These are phyloP conservation scores for Pheosia gnoma DNA, from an alignment of 2,888 invertebrate genomes.

Conservation along the genomic window DNA sequence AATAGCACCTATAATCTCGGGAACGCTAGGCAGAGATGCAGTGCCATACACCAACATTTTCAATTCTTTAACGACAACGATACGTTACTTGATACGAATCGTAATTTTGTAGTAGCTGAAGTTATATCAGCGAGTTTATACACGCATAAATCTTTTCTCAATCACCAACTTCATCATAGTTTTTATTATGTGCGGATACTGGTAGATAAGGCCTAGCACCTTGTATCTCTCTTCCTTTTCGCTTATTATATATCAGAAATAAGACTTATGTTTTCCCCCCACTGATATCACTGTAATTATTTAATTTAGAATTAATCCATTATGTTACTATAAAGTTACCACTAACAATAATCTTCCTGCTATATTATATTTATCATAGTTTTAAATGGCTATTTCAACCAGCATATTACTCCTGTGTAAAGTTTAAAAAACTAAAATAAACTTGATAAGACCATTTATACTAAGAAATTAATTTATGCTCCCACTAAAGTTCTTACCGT, in stretches of 20 bases:
- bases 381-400: conserved; percentile 12
- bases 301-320: conserved; percentile 22
- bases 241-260: conserved; percentile 13
- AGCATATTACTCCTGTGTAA: neutral
- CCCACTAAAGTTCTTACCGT: neutral
- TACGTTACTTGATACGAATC: too few species aligned
- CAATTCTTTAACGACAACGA: too few species aligned
- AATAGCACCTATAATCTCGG: too few species aligned
- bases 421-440: neutral
- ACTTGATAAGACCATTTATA: neutral
- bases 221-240: conserved; percentile 17
- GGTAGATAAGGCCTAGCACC: conserved; percentile 8
- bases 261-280: conserved; percentile 20
- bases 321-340: conserved; percentile 41
- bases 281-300: conserved; percentile 13
- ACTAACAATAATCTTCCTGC: conserved; percentile 38
- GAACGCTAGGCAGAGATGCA: too few species aligned
- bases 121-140: too few species aligned
- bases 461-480: neutral
- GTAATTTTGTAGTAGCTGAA: too few species aligned
- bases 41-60: too few species aligned
- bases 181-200: neutral
- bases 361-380: conserved; percentile 13
- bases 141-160: too few species aligned
- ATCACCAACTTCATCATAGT: too few species aligned